These are phyloP conservation scores for Avahi laniger DNA, from an alignment of 2,797 vertebrate species.

Conservation along the genomic window DNA sequence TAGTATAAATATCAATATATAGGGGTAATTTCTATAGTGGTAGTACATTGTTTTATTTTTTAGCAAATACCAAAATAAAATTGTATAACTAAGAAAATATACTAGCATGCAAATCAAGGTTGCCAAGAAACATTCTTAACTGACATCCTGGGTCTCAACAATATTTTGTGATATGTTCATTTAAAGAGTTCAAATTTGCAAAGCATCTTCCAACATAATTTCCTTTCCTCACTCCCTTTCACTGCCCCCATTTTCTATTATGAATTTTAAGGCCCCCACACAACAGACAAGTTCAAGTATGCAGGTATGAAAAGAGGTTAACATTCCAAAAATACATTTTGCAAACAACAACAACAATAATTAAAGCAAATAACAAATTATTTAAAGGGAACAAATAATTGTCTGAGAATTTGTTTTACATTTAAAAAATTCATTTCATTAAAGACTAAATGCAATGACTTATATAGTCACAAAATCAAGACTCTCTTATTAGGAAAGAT, in stretches of 20 bases:
- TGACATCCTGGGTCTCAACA: constrained; percentile 62
- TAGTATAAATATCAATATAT: constrained; percentile 37
- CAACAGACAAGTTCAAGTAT: constrained; percentile 69
- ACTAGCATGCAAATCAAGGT: constrained; percentile 69
- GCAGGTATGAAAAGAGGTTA: constrained; percentile 73
- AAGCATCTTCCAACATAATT: constrained; percentile 37
- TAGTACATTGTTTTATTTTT: constrained; percentile 30
- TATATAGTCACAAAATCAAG: constrained; percentile 46
- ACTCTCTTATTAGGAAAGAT: constrained; percentile 57
- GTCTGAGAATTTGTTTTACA: constrained; percentile 55
- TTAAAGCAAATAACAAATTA: constrained; percentile 60
- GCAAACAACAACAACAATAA: constrained; percentile 64
- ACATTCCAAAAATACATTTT: constrained; percentile 72
- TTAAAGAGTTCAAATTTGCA: constrained; percentile 64
- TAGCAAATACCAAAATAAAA: constrained; percentile 75
- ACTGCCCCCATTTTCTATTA: constrained; percentile 36
- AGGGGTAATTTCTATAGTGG: constrained; percentile 34
- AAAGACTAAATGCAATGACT: constrained; percentile 61
- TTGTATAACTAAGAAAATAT: constrained; percentile 67
- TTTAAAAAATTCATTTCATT: constrained; percentile 57
- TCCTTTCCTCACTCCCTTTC: constrained; percentile 52
- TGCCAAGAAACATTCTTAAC: constrained; percentile 66
- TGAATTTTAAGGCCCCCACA: constrained; percentile 76
- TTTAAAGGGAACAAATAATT: constrained; percentile 66
- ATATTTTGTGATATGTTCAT: constrained; percentile 71